Percentiles rank a stretch among this genome's conserved stretches.
Evolutionary conservation across 2,113 vertebrate genomes (phyloP).

Genomic region (Indicator maculatus): DNA sequence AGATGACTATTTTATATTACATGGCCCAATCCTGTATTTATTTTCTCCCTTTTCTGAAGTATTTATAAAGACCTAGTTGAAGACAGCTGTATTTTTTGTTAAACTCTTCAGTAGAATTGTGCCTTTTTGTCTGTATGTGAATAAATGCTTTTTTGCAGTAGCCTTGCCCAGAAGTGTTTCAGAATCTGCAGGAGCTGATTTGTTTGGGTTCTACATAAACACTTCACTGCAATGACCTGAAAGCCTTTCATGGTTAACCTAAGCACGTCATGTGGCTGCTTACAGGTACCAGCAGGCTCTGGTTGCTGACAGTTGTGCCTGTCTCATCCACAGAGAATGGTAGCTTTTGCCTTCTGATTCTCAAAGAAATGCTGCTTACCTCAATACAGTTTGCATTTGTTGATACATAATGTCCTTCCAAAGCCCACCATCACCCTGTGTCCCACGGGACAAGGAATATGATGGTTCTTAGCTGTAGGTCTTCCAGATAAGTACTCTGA

Average conservation of each 20-base stretch:
- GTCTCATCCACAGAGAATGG: background rate
- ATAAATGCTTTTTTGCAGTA: constrained; percentile 88
- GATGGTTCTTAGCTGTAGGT: background rate
- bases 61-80: constrained; percentile 88
- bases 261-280: background rate
- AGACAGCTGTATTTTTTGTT: constrained; percentile 87
- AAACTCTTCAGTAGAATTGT: constrained; percentile 86
- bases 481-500: background rate
- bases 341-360: background rate
- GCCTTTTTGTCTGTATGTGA: constrained; percentile 88
- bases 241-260: background rate
- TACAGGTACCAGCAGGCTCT: background rate
- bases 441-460: background rate
- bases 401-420: background rate
- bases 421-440: fast-evolving
- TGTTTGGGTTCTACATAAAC: background rate
- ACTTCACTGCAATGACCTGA: background rate
- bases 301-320: background rate
- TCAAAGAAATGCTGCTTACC: background rate
- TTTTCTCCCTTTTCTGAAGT: constrained; percentile 84
- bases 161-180: constrained; percentile 27
- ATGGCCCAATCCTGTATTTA: constrained; percentile 85
- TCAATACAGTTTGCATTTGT: background rate
- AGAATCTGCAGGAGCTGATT: background rate
- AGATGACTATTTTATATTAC: constrained; percentile 88